Conservation (phyloP, 2,797 vertebrate species). For the Notolepis coatsorum region DNA sequence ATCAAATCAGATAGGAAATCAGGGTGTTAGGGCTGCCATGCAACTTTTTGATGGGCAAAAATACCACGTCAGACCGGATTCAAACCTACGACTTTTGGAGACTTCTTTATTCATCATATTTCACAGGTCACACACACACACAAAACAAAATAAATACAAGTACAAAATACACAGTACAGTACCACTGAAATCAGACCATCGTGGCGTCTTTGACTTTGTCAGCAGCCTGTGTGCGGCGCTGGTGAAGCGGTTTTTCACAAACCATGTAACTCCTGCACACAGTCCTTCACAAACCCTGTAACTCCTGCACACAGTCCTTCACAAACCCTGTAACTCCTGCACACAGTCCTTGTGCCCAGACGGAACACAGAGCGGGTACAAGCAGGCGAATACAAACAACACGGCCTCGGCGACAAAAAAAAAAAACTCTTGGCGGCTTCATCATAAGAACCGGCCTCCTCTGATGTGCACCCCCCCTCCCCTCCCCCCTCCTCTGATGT, state of each 20-base stretch:
- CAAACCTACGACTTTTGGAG: too few relatives aligned
- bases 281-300: conserved; percentile 37
- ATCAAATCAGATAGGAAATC: too few relatives aligned
- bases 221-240: not conserved
- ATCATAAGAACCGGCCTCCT: conserved; percentile 46
- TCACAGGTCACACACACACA: not conserved
- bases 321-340: conserved; percentile 38
- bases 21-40: too few relatives aligned
- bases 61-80: too few relatives aligned
- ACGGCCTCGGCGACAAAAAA: conserved; percentile 47
- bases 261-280: not conserved
- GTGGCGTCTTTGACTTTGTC: conserved; percentile 27
- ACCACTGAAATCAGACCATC: conserved; percentile 17
- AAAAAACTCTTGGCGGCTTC: conserved; percentile 45
- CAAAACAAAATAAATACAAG: not conserved
- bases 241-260: not conserved
- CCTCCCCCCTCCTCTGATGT: too few relatives aligned
- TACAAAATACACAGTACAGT: conserved; percentile 4
- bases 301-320: conserved; percentile 25
- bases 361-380: conserved; percentile 26
- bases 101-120: conserved; percentile 50
- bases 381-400: conserved; percentile 40
- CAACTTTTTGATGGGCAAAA: too few relatives aligned
- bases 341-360: conserved; percentile 21
- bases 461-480: conserved; percentile 45